A percentile compares a stretch with the other conserved stretches of the same genome.
These are phyloP conservation scores for Meleagris gallopavo DNA, from an alignment of 2,113 vertebrate genomes.

Conservation along the genomic window DNA sequence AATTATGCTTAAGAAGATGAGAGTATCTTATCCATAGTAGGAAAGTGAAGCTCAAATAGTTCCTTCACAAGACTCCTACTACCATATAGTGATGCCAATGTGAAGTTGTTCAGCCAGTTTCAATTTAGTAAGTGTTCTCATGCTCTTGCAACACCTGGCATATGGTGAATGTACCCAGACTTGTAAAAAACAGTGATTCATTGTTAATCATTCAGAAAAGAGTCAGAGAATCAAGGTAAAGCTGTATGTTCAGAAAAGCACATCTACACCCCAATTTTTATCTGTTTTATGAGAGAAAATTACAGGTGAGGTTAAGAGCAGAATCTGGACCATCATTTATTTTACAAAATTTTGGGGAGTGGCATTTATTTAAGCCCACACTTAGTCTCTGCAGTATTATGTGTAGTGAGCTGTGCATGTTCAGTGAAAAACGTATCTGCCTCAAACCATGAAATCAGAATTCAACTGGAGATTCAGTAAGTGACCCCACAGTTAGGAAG, in stretches of 20 bases:
- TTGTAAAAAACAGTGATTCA: constrained; percentile 75
- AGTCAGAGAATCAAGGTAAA: background rate
- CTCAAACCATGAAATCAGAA: no score
- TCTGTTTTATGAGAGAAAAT: constrained; percentile 21
- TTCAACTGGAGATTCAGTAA: background rate
- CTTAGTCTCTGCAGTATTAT: background rate
- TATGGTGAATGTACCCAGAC: constrained; percentile 62
- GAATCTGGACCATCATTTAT: background rate
- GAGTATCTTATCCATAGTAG: constrained; percentile 51
- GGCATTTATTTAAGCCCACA: background rate
- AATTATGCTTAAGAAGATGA: constrained; percentile 53
- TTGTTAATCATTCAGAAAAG: constrained; percentile 63
- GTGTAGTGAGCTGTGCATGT: background rate
- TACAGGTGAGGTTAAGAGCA: background rate
- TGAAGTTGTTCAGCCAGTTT: constrained; percentile 62
- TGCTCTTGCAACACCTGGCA: constrained; percentile 69
- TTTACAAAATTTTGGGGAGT: background rate
- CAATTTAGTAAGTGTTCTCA: constrained; percentile 34
- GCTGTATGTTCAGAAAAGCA: constrained; percentile 26
- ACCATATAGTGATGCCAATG: background rate
- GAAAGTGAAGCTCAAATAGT: constrained; percentile 23
- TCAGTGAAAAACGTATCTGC: no score
- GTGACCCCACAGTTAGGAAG: background rate
- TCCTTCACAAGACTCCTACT: constrained; percentile 4
- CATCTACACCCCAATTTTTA: background rate